phyloP scores from a whole-genome alignment of 2,797 vertebrate genomes.

The Pseudopleuronectes americanus region DNA sequence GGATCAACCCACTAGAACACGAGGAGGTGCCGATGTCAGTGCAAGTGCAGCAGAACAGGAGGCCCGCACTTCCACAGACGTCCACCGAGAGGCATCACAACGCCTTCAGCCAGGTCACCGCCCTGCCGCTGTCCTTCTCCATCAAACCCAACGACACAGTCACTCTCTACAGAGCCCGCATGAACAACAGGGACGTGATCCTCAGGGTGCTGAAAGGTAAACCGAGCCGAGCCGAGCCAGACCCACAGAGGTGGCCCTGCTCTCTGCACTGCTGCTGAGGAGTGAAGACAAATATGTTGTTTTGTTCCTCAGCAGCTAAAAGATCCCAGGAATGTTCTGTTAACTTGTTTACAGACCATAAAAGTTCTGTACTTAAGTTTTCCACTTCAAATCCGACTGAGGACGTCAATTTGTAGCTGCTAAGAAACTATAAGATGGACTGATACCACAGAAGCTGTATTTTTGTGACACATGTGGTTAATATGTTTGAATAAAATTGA shows the following conservation, averaged over 20 bases:
- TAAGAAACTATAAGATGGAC: too few relatives aligned
- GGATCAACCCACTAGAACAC: slow-evolving; percentile 80
- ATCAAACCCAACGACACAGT: slow-evolving; percentile 34
- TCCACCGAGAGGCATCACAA: slow-evolving; percentile 55
- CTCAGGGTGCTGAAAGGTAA: slow-evolving; percentile 80
- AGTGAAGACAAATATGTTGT: too few relatives aligned
- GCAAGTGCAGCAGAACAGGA: slow-evolving; percentile 26
- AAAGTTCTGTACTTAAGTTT: not conserved
- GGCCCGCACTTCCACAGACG: slow-evolving; percentile 31
- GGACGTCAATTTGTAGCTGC: not conserved
- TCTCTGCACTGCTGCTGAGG: too few relatives aligned
- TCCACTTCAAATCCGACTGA: not conserved
- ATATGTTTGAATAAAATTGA: too few relatives aligned
- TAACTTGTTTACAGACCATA: not conserved
- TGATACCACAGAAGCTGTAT: too few relatives aligned
- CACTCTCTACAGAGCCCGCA: slow-evolving; percentile 69
- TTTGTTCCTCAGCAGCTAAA: too few relatives aligned
- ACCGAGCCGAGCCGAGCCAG: rapidly evolving
- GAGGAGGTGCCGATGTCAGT: slow-evolving; percentile 77
- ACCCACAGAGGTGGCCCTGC: too few relatives aligned
- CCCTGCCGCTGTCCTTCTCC: slow-evolving; percentile 62
- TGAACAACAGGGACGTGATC: slow-evolving; percentile 72
- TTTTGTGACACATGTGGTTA: too few relatives aligned
- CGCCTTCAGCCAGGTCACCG: slow-evolving; percentile 66
- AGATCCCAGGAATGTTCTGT: not conserved